These are phyloP conservation scores for Eunapius fragilis DNA, from an alignment of 37 sponge, comb jelly and placozoan genomes.

Conservation along the genomic window DNA sequence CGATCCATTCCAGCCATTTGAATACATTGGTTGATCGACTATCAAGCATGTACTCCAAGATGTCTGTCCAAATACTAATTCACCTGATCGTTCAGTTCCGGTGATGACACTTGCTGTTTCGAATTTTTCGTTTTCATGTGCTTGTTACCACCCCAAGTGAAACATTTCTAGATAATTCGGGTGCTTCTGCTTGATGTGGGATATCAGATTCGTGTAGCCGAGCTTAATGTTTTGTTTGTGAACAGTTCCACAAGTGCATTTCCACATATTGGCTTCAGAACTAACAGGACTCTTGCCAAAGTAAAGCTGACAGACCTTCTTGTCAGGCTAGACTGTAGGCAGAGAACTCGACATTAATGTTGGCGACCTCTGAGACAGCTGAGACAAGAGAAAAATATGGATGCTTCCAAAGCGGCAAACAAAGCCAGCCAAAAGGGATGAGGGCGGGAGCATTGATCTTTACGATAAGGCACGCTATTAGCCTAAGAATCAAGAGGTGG, in stretches of 20 bases:
- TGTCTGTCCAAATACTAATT: not conserved
- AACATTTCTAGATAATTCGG: not conserved
- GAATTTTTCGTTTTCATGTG: not conserved
- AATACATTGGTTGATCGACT: not conserved
- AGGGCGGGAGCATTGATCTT: too few relatives aligned
- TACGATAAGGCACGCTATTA: too few relatives aligned
- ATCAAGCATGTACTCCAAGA: not conserved
- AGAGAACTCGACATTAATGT: not conserved
- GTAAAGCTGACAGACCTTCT: not conserved
- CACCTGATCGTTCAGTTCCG: not conserved
- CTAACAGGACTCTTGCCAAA: not conserved
- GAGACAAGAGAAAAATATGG: not conserved
- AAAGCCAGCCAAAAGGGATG: too few relatives aligned
- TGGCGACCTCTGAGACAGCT: not conserved
- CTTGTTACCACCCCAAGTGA: not conserved
- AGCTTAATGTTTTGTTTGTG: not conserved
- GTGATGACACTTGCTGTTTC: not conserved
- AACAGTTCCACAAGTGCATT: not conserved
- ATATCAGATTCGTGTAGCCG: constrained; percentile 5
- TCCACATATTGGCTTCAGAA: not conserved
- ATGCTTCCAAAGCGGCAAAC: not conserved
- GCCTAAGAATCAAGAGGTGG: too few relatives aligned
- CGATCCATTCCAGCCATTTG: constrained; percentile 22
- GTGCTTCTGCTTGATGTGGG: constrained; percentile 5
- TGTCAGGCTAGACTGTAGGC: not conserved